Evolutionary conservation across 2,888 invertebrate species (phyloP).

Genomic region (Stramonita haemastoma): DNA sequence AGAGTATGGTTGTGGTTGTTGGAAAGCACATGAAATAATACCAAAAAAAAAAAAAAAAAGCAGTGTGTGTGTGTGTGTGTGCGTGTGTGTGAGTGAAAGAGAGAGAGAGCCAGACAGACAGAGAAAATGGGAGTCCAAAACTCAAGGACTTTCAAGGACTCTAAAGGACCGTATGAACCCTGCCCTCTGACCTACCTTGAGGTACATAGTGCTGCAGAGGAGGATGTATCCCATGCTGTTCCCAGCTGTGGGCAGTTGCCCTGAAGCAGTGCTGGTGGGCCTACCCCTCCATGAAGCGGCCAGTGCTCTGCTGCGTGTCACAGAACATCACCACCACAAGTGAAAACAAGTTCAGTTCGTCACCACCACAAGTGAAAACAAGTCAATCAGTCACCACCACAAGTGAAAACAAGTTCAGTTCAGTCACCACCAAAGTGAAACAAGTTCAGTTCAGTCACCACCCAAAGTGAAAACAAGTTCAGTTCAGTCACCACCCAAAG

Average conservation of each 20-base stretch:
- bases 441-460: no score
- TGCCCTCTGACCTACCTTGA: neutral
- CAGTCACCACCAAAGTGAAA: no score
- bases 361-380: no score
- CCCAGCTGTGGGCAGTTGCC: neutral
- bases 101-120: neutral
- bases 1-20: no score
- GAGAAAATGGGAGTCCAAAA: neutral
- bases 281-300: constrained; percentile 10
- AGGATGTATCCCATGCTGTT: neutral
- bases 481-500: no score
- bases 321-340: no score
- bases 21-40: neutral
- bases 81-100: neutral
- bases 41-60: neutral
- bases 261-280: constrained; percentile 25
- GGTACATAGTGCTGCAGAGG: constrained; percentile 2
- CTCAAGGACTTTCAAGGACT: neutral
- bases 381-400: no score
- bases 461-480: no score
- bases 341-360: no score
- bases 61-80: neutral
- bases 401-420: no score
- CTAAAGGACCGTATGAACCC: no score
- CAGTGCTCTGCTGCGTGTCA: neutral